These are phyloP conservation scores for Penaeus indicus DNA, from an alignment of 1,140 invertebrate genomes.

Conservation along the genomic window DNA sequence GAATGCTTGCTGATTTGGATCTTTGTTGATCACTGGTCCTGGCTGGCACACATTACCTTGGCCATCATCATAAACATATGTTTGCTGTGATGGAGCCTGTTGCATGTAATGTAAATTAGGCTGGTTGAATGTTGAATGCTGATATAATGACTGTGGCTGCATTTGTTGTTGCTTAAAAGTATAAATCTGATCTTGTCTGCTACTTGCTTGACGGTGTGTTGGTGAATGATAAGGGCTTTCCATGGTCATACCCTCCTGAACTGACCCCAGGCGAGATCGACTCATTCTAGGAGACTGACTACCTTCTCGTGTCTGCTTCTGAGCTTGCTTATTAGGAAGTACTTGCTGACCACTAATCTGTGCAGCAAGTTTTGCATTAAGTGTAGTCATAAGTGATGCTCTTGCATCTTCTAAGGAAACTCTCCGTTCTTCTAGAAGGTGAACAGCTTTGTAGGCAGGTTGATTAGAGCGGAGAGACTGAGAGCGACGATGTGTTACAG, in stretches of 20 bases:
- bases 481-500: conserved; percentile 79
- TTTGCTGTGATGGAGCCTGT: conserved; percentile 63
- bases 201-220: conserved; percentile 40
- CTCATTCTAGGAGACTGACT: conserved; percentile 58
- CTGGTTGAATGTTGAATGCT: conserved; percentile 66
- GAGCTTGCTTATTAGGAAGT: conserved; percentile 36
- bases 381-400: conserved; percentile 75
- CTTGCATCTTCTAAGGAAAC: conserved; percentile 60
- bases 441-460: conserved; percentile 57
- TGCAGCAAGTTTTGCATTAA: conserved; percentile 78
- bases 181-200: conserved; percentile 44
- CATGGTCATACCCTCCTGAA: conserved; percentile 46
- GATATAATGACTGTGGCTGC: conserved; percentile 35
- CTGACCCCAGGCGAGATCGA: conserved; percentile 39
- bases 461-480: conserved; percentile 67
- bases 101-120: conserved; percentile 62
- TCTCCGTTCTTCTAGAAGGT: conserved; percentile 52
- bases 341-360: conserved; percentile 43
- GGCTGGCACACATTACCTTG: conserved; percentile 9
- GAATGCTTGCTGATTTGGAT: conserved; percentile 66
- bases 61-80: conserved; percentile 21
- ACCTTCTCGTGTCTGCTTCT: conserved; percentile 48
- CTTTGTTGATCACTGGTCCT: conserved; percentile 60
- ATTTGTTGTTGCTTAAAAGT: conserved; percentile 51
- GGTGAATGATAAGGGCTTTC: conserved; percentile 36